These are phyloP conservation scores for Notocelia uddmanniana DNA, from an alignment of 2,888 invertebrate species.

Conservation along the genomic window DNA sequence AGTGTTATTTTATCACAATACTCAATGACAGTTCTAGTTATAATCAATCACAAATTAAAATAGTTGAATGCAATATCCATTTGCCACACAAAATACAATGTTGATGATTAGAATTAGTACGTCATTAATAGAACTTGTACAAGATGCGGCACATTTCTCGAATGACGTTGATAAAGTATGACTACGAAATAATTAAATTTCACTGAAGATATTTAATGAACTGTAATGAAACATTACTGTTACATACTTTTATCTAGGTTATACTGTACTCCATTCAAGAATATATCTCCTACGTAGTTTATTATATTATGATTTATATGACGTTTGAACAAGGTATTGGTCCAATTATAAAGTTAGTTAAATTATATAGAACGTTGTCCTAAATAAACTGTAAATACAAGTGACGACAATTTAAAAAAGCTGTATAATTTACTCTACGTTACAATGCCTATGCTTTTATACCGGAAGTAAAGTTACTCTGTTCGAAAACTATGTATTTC, in stretches of 20 bases:
- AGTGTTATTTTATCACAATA: background rate
- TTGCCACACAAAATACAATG: conserved; percentile 34
- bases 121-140: conserved; percentile 44
- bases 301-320: background rate
- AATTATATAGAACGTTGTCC: background rate
- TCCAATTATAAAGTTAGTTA: background rate
- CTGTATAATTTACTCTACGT: background rate
- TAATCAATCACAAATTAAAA: background rate
- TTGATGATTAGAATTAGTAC: conserved; percentile 36
- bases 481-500: conserved; percentile 14
- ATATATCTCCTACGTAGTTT: background rate
- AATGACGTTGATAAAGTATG: conserved; percentile 42
- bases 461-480: background rate
- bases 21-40: background rate
- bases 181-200: conserved; percentile 38
- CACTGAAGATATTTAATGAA: conserved; percentile 43
- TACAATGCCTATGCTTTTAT: background rate
- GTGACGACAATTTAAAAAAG: background rate
- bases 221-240: conserved; percentile 11
- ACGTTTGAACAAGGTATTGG: background rate
- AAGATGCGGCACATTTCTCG: conserved; percentile 41
- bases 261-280: conserved; percentile 14
- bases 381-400: background rate
- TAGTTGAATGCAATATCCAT: background rate
- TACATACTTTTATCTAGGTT: conserved; percentile 29